phyloP scores from a whole-genome alignment of 2,888 invertebrate species.

The Andrena bucephala region DNA sequence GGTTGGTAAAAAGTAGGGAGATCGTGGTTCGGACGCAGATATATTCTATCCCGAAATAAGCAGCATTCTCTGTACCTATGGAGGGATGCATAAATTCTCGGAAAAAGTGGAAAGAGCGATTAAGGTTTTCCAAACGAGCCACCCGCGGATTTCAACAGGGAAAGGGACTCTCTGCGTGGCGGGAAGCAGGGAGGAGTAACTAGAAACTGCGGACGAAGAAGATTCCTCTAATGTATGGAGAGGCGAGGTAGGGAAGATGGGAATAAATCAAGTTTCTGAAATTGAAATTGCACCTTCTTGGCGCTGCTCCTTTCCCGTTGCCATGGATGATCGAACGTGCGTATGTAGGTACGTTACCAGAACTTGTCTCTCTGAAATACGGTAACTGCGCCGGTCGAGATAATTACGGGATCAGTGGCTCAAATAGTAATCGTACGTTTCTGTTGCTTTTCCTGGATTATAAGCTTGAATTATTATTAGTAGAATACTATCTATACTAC shows the following conservation, averaged over 20 bases:
- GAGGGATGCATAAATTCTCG: slow-evolving; percentile 24
- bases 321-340: slow-evolving; percentile 24
- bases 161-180: slow-evolving; percentile 15
- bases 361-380: slow-evolving; percentile 11
- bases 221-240: slow-evolving; percentile 30
- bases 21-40: slow-evolving; percentile 11
- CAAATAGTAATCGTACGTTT: not conserved
- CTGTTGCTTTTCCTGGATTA: not conserved
- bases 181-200: not conserved
- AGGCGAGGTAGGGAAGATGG: slow-evolving; percentile 65
- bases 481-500: too few species aligned
- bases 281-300: slow-evolving; percentile 75
- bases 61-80: slow-evolving; percentile 4
- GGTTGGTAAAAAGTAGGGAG: slow-evolving; percentile 18
- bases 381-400: not conserved
- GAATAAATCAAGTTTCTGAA: slow-evolving; percentile 77
- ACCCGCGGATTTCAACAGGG: slow-evolving; percentile 16
- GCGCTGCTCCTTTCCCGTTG: slow-evolving; percentile 48
- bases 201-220: slow-evolving; percentile 26
- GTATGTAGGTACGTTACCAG: slow-evolving; percentile 10
- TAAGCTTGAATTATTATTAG: not conserved
- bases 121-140: slow-evolving; percentile 34
- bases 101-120: slow-evolving; percentile 20
- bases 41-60: slow-evolving; percentile 9
- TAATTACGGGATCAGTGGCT: not conserved